A percentile compares a stretch with the other conserved stretches of the same genome.
These are phyloP conservation scores for Ammodytes marinus DNA, from an alignment of 2,113 vertebrate genomes.

Conservation along the genomic window DNA sequence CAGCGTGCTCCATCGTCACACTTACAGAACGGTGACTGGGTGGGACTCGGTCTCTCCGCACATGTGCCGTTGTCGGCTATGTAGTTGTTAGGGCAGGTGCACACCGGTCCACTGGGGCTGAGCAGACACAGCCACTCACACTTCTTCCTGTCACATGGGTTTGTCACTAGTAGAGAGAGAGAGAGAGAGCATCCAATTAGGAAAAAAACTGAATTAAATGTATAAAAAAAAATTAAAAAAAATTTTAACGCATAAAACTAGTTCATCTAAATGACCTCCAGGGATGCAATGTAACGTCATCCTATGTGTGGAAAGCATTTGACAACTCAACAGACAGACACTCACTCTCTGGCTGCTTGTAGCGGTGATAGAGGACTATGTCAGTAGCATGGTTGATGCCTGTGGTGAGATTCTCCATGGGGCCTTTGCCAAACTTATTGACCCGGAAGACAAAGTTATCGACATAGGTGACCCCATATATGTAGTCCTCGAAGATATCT, in stretches of 20 bases:
- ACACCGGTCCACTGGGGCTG: slow-evolving; percentile 96
- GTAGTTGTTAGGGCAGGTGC: slow-evolving; percentile 94
- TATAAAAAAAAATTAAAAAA: neutral
- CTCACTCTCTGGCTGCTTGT: slow-evolving; percentile 96
- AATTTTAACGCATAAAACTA: too few species aligned
- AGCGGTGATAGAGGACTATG: slow-evolving; percentile 94
- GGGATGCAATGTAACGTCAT: neutral
- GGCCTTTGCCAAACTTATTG: slow-evolving; percentile 94
- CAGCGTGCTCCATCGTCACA: neutral
- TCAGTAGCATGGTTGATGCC: slow-evolving; percentile 96
- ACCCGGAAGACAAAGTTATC: slow-evolving; percentile 97
- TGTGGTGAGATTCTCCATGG: slow-evolving; percentile 91
- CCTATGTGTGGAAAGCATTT: neutral
- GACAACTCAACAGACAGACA: neutral
- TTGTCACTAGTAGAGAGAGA: slow-evolving; percentile 87
- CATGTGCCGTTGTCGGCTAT: slow-evolving; percentile 94
- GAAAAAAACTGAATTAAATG: neutral
- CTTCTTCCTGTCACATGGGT: slow-evolving; percentile 97
- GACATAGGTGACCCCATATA: slow-evolving; percentile 97
- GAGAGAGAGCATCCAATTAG: slow-evolving; percentile 14
- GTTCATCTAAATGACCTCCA: neutral
- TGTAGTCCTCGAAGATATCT: slow-evolving; percentile 97
- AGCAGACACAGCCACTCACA: slow-evolving; percentile 98
- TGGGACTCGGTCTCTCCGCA: slow-evolving; percentile 87
- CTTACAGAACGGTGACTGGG: slow-evolving; percentile 89